Conservation (phyloP, 2,797 vertebrate species). For the Phataginus tricuspis region DNA sequence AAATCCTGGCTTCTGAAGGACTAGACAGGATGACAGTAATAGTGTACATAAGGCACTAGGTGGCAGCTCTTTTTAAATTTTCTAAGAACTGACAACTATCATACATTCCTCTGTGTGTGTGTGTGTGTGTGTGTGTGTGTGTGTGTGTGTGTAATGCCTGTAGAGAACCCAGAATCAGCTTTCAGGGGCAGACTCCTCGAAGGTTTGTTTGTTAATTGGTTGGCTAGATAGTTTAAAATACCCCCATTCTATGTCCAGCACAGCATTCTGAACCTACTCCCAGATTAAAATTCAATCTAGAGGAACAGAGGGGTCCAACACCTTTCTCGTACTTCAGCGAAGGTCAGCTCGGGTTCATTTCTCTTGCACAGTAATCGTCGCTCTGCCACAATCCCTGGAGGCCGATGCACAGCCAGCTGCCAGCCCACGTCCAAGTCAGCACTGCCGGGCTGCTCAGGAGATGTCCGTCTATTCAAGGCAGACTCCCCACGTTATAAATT, state of each 20-base stretch:
- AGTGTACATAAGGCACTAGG: slow-evolving; percentile 78
- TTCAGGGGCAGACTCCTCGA: background rate
- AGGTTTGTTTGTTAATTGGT: background rate
- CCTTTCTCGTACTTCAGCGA: background rate
- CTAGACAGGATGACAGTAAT: slow-evolving; percentile 47
- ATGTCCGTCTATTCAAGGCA: background rate
- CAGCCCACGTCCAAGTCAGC: fast-evolving
- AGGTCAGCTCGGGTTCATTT: background rate
- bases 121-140: background rate
- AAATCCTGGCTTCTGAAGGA: slow-evolving; percentile 2
- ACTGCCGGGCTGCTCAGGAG: background rate
- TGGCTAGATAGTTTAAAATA: background rate
- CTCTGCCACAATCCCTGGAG: background rate
- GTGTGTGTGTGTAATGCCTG: background rate
- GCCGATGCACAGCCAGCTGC: background rate
- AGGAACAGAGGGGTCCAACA: background rate
- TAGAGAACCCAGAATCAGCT: background rate
- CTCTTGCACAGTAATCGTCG: background rate
- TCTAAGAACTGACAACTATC: background rate
- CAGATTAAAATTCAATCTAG: background rate
- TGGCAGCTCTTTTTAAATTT: slow-evolving; percentile 82
- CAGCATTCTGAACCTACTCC: background rate
- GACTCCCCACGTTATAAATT: background rate
- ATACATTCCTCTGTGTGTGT: background rate
- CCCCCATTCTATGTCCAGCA: background rate